phyloP scores from a whole-genome alignment of 2,113 vertebrate genomes.

The Piprites chloris region DNA sequence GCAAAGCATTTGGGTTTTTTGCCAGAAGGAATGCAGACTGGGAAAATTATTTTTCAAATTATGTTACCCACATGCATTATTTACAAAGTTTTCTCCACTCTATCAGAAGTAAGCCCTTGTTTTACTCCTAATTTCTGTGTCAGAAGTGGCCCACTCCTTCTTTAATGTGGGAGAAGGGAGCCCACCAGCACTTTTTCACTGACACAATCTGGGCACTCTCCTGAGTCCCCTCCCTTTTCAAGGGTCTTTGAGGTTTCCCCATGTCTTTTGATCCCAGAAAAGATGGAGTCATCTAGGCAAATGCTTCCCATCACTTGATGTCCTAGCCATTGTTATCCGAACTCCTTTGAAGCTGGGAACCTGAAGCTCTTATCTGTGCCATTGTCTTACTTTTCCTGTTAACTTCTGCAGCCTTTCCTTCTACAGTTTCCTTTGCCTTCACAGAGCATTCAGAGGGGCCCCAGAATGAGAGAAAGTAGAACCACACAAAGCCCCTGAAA shows the following conservation, averaged over 20 bases:
- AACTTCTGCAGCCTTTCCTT: conserved; percentile 25
- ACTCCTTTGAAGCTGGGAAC: conserved; percentile 36
- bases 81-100: neutral
- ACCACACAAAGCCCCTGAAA: neutral
- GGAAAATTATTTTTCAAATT: neutral
- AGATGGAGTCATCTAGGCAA: conserved; percentile 19
- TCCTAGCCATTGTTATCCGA: conserved; percentile 14
- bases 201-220: neutral
- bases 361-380: conserved; percentile 11
- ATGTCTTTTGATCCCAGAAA: conserved; percentile 33
- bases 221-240: neutral
- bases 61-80: neutral
- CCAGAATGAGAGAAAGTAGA: neutral
- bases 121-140: neutral
- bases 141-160: neutral
- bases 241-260: neutral
- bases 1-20: neutral
- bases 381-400: conserved; percentile 55
- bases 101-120: neutral
- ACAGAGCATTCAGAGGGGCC: neutral
- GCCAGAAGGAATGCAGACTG: neutral
- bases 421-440: neutral
- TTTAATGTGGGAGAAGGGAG: neutral
- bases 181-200: neutral
- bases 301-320: conserved; percentile 21